These are phyloP conservation scores for Aquatica leii DNA, from an alignment of 2,888 invertebrate species.

Conservation along the genomic window DNA sequence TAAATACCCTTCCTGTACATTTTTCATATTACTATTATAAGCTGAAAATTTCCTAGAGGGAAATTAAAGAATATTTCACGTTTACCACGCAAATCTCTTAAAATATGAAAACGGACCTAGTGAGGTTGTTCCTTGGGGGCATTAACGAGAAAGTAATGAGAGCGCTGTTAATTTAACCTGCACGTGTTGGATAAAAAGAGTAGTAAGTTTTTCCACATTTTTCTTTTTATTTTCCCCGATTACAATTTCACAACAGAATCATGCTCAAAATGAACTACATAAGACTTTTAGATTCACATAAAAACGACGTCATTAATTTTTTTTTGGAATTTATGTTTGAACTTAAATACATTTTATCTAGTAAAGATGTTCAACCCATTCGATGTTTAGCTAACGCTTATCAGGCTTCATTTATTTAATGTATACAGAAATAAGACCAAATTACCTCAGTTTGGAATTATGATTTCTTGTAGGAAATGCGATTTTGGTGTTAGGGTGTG, in stretches of 20 bases:
- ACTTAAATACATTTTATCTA: constrained; percentile 21
- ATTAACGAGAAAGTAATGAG: constrained; percentile 40
- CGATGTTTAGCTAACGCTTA: constrained; percentile 13
- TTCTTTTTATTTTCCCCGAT: constrained; percentile 5
- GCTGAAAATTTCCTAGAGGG: constrained; percentile 39
- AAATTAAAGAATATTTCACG: constrained; percentile 47
- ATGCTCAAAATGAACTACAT: constrained; percentile 7
- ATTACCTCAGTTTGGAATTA: too few species aligned
- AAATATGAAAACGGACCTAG: constrained; percentile 34
- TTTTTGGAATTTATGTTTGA: not conserved
- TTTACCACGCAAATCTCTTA: constrained; percentile 41
- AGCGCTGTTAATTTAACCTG: constrained; percentile 37
- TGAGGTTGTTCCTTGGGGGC: constrained; percentile 26
- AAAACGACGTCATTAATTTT: not conserved
- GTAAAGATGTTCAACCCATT: constrained; percentile 12
- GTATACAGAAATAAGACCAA: too few species aligned
- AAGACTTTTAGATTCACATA: not conserved
- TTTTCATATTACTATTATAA: constrained; percentile 6
- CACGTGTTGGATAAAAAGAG: constrained; percentile 23
- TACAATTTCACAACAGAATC: not conserved
- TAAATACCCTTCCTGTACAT: not conserved
- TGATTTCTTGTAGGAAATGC: not conserved
- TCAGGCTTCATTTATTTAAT: constrained; percentile 18
- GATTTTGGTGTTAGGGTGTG: not conserved
- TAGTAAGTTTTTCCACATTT: constrained; percentile 13